Evolutionary conservation across 2,888 invertebrate genomes (phyloP), one percentile per base, ranked within the genome.

Genomic region (Nomada ferruginata): DNA sequence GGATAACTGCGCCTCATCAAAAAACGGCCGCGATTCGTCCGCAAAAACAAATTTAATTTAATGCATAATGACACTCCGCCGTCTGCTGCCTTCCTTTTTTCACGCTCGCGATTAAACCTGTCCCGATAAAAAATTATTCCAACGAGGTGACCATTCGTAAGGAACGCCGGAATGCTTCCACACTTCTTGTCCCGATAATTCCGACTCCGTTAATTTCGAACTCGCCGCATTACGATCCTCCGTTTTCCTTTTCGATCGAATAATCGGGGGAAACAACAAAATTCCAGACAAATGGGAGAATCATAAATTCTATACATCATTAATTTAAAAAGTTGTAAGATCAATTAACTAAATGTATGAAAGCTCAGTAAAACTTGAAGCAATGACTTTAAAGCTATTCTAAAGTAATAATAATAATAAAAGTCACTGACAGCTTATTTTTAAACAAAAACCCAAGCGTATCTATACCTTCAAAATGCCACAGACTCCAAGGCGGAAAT

Each of bases 1-100:
- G 77, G 70, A 64, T 82, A 87, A 87, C 76, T 61, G 79, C 84
- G 44, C 53, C 77, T 47, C 81, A 59, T 66, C 69, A 59, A 52
- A 57, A 63, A 78, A 71, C 64, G 29, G 63, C 66, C 55, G 68
- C 69, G 59, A 71, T 73, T 69, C 65, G 57, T 18, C 13, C 10
- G 76, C 77, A 85, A 85, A 82, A 81, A 86, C 72, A 64, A 75
- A 84, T 83, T 86, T 85, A 78, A 84, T 86, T 85, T 84, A 85
- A 85, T 74, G 80, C 84, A 77, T 83, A 86, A 81, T 78, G 80
- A 84, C 85, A 84, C 81, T 68, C 59, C 15, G 69, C 73, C 79
- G 79, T n/a, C 70, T 59, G 64, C 15, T 60, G 64, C 7, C 50
- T 29, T 59, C 47, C 79, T 85, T 71, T 71, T 53, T 64, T 26